These are phyloP conservation scores for Salminus brasiliensis DNA, from an alignment of 2,113 vertebrate genomes.

Conservation along the genomic window DNA sequence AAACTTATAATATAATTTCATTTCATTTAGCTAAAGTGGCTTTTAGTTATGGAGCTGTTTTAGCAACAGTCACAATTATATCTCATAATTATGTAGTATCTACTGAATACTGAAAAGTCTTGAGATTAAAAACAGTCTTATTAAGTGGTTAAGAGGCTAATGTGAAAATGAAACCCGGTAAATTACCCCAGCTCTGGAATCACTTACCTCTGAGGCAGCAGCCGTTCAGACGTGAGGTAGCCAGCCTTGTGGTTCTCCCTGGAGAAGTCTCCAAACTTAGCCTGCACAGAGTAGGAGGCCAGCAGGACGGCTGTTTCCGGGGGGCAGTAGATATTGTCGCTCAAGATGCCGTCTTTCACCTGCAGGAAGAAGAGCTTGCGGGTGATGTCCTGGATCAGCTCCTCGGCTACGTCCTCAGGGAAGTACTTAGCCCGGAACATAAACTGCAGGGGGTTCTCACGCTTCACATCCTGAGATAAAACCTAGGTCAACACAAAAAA, in stretches of 20 bases:
- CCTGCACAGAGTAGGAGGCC: constrained; percentile 92
- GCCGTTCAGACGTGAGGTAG: constrained; percentile 85
- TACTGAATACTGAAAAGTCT: background rate
- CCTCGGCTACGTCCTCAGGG: constrained; percentile 90
- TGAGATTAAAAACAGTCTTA: too few species aligned
- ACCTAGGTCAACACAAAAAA: constrained; percentile 75
- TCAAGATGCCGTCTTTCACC: constrained; percentile 90
- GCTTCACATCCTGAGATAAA: constrained; percentile 88
- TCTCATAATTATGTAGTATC: too few species aligned
- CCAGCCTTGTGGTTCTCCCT: constrained; percentile 79
- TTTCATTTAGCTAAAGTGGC: too few species aligned
- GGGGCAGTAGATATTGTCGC: constrained; percentile 91
- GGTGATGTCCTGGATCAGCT: constrained; percentile 96
- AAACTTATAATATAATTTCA: too few species aligned
- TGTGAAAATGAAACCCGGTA: background rate
- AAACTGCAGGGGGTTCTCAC: constrained; percentile 90
- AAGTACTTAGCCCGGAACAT: constrained; percentile 91
- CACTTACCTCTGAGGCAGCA: constrained; percentile 89
- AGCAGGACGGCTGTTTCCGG: constrained; percentile 94
- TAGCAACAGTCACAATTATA: too few species aligned
- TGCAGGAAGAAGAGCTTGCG: constrained; percentile 95
- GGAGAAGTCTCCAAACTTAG: constrained; percentile 88
- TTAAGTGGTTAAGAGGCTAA: background rate
- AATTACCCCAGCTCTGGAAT: background rate
- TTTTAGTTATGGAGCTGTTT: too few species aligned